phyloP scores from a whole-genome alignment of 2,113 vertebrate species.

The Pimephales promelas region DNA sequence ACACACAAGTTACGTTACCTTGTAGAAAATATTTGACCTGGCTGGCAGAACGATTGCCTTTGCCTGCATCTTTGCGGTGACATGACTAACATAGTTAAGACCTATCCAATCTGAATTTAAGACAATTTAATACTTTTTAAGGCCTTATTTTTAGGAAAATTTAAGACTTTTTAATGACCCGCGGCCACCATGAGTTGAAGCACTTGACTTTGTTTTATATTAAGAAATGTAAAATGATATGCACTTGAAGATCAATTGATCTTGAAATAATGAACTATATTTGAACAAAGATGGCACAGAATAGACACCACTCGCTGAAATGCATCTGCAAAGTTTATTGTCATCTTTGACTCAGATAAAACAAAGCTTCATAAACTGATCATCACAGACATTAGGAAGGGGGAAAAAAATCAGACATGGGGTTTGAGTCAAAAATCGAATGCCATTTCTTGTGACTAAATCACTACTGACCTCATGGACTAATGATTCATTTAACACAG shows the following conservation, averaged over 20 bases:
- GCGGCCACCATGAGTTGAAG: too few species aligned
- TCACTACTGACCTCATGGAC: conserved; percentile 27
- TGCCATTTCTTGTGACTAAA: conserved; percentile 37
- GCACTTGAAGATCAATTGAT: not conserved
- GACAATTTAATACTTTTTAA: too few species aligned
- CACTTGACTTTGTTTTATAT: not conserved
- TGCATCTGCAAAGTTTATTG: conserved; percentile 76
- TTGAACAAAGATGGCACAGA: not conserved
- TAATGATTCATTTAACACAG: conserved; percentile 37
- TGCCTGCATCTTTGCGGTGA: too few species aligned
- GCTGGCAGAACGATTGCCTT: too few species aligned
- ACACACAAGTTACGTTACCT: too few species aligned
- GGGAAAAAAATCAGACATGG: conserved; percentile 59
- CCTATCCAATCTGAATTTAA: too few species aligned
- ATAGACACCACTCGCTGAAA: conserved; percentile 52
- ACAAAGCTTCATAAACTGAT: conserved; percentile 68
- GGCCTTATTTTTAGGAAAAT: too few species aligned
- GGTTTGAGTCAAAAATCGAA: conserved; percentile 53
- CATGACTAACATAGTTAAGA: too few species aligned
- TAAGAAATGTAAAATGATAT: not conserved
- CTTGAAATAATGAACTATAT: not conserved
- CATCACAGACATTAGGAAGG: conserved; percentile 61
- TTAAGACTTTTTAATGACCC: too few species aligned
- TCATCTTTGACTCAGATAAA: conserved; percentile 70
- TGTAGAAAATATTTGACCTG: too few species aligned